Conservation (phyloP, 2,797 vertebrate genomes). For the Chelon labrosus region DNA sequence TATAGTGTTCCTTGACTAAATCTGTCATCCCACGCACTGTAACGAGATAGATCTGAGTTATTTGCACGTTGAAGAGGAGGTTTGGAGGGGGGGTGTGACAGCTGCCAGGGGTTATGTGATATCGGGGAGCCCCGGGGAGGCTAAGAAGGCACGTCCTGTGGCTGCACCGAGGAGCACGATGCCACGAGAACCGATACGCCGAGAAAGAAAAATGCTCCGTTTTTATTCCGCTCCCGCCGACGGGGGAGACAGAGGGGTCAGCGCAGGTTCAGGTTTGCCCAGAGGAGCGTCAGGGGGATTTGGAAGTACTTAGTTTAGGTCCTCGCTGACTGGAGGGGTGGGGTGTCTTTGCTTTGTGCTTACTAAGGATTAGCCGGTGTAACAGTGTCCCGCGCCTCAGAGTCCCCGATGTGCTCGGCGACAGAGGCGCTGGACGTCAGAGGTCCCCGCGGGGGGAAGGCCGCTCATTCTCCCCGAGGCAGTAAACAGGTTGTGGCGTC, state of each 20-base stretch:
- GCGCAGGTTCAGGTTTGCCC: slow-evolving; percentile 45
- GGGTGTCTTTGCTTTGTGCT: slow-evolving; percentile 35
- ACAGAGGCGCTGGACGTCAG: slow-evolving; percentile 51
- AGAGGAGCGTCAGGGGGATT: slow-evolving; percentile 23
- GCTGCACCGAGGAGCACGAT: slow-evolving; percentile 40
- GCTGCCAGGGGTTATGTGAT: slow-evolving; percentile 80
- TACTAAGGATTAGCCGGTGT: slow-evolving; percentile 58
- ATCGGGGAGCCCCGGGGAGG: slow-evolving; percentile 51
- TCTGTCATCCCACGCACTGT: slow-evolving; percentile 70
- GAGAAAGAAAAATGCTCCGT: slow-evolving; percentile 55
- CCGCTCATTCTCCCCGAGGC: slow-evolving; percentile 46
- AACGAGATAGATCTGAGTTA: slow-evolving; percentile 75
- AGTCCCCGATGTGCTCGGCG: slow-evolving; percentile 30
- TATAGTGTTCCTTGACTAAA: slow-evolving; percentile 70
- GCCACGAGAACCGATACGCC: slow-evolving; percentile 50
- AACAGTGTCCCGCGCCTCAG: slow-evolving; percentile 33
- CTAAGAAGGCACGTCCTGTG: slow-evolving; percentile 59
- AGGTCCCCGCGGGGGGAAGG: slow-evolving; percentile 37
- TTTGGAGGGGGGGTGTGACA: slow-evolving; percentile 56
- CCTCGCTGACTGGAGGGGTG: not conserved
- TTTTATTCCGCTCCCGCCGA: too few relatives aligned
- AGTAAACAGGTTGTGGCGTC: slow-evolving; percentile 86
- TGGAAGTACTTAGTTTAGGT: slow-evolving; percentile 16
- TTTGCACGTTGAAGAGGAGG: slow-evolving; percentile 70
- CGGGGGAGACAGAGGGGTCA: slow-evolving; percentile 42